Conservation (phyloP, 2,797 vertebrate species). For the Sebastes minor region DNA sequence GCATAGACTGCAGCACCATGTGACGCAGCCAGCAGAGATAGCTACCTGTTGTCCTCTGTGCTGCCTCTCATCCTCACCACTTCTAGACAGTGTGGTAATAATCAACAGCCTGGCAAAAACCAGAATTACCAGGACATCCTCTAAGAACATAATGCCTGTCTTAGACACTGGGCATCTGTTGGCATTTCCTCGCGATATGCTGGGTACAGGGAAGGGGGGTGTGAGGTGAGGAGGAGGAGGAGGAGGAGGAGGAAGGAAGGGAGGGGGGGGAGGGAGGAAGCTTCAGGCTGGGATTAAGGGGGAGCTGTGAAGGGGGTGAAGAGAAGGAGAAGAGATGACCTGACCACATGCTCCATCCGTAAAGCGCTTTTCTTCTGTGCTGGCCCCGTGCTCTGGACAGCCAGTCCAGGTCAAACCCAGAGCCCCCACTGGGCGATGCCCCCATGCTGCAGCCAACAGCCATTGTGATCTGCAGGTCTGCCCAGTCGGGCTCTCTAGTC, state of each 20-base stretch:
- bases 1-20: conserved; percentile 31
- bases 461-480: conserved; percentile 24
- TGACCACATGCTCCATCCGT: conserved; percentile 80
- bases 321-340: conserved; percentile 77
- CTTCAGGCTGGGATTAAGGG: conserved; percentile 79
- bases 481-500: background rate
- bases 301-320: conserved; percentile 73
- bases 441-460: conserved; percentile 33
- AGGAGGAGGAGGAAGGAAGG: conserved; percentile 55
- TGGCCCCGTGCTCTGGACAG: conserved; percentile 63
- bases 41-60: conserved; percentile 63
- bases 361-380: conserved; percentile 67
- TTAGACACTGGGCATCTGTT: conserved; percentile 88
- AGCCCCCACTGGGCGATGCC: conserved; percentile 40
- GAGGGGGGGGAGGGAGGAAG: conserved; percentile 63
- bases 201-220: conserved; percentile 70
- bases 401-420: conserved; percentile 62
- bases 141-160: conserved; percentile 88
- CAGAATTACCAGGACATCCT: conserved; percentile 78
- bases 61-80: conserved; percentile 17
- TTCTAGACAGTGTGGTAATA: conserved; percentile 46
- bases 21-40: conserved; percentile 38
- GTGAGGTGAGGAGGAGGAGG: conserved; percentile 34
- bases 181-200: conserved; percentile 75
- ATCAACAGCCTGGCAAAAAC: conserved; percentile 62